Evolutionary conservation across 2,113 vertebrate species (phyloP), one percentile per base, ranked within the genome.

Genomic region (Okapia johnstoni): DNA sequence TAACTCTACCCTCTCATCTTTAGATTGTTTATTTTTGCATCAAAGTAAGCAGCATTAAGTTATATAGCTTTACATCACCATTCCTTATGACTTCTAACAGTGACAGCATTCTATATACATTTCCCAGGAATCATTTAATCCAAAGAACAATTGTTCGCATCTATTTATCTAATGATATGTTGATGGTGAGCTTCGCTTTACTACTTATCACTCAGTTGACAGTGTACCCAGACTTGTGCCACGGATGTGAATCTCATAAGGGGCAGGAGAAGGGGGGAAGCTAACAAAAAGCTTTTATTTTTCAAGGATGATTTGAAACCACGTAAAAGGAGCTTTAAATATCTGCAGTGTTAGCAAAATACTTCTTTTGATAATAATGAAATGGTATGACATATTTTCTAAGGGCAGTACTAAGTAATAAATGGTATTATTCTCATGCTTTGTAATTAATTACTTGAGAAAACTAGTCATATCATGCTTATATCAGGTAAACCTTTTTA

Each of bases 381-480:
- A 94, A 33, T 60, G 1, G 36, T 16, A 33, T 7, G 58, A 85
- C 33, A 83, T 60, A 88, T 80, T 84, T 70, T 36, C 46, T 95
- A 80, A 96, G 66, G 13, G 25, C 66, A 60, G 58, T 58, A 61
- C 26, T 88, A 57, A 92, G 13, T 36, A 85, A 50, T 60, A 91
- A 80, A 80, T 63, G 3, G 33, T 66, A n/a, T 10, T 57, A 43
- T 7, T 79, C 19, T 57, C 52, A n/a, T 43, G 4, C n/a, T 79
- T 98, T 63, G 46, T 40, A 90, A 33, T 80, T 94, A 57, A 54
- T 70, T 86, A 43, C 33, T 88, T 84, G 30, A 95, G 79, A 85
- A 70, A 94, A 80, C 28, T 57, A 40, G 28, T 88, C 46, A 92
- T 90, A 80, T 61, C 80, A 46, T 58, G 23, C 19, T 48, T 88